Conservation (phyloP, 2,888 invertebrate species). For the Temnothorax unifasciatus region DNA sequence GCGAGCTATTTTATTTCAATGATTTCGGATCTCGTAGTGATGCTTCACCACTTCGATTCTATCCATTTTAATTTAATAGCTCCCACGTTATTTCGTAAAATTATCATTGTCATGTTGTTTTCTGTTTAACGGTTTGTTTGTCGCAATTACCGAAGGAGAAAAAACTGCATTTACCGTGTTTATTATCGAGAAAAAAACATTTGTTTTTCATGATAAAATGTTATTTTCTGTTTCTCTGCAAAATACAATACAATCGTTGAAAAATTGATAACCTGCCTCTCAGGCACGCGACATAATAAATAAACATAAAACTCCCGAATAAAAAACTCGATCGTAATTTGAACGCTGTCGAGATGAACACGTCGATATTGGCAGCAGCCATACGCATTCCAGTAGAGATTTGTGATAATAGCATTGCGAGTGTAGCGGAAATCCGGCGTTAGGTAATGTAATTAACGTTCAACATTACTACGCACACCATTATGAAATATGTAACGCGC, state of each 20-base stretch:
- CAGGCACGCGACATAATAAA: neutral
- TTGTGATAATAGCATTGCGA: slow-evolving; percentile 42
- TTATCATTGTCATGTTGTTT: neutral
- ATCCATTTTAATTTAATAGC: slow-evolving; percentile 15
- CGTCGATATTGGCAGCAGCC: neutral
- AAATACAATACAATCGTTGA: neutral
- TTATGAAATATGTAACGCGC: slow-evolving; percentile 28
- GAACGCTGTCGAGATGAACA: slow-evolving; percentile 4
- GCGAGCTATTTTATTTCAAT: slow-evolving; percentile 34
- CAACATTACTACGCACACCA: slow-evolving; percentile 34
- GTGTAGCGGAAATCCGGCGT: slow-evolving; percentile 25
- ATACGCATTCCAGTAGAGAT: slow-evolving; percentile 14
- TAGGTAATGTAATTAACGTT: slow-evolving; percentile 49
- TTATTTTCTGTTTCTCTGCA: neutral
- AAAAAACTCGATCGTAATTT: slow-evolving; percentile 26
- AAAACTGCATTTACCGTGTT: neutral
- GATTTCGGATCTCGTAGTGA: slow-evolving; percentile 12
- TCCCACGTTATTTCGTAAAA: slow-evolving; percentile 14
- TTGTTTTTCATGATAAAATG: slow-evolving; percentile 8
- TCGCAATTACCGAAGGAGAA: neutral
- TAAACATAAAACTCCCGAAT: neutral
- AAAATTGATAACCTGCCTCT: neutral
- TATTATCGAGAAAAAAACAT: neutral
- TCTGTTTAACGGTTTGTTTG: neutral
- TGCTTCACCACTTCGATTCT: neutral